A percentile compares a stretch with the other conserved stretches of the same genome.
Conservation (phyloP, 1,140 invertebrate species). For the Caerostris extrusa region DNA sequence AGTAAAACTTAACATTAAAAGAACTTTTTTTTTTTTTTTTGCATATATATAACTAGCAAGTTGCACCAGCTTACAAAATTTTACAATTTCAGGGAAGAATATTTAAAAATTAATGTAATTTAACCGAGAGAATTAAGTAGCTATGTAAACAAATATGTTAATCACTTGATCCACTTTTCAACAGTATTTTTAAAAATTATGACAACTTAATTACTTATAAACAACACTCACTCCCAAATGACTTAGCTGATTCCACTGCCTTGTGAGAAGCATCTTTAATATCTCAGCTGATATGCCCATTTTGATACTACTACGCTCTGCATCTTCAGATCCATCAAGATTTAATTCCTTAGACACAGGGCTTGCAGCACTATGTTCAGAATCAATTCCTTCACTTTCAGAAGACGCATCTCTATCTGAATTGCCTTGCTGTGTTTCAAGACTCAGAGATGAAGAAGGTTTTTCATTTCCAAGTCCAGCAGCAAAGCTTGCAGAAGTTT, state of each 20-base stretch:
- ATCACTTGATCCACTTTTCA: not conserved
- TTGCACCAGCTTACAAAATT: not conserved
- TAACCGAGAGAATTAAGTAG: too few species aligned
- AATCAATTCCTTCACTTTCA: constrained; percentile 68
- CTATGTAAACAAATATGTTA: too few species aligned
- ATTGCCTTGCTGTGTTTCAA: constrained; percentile 66
- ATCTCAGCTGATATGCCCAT: constrained; percentile 76
- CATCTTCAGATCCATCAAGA: constrained; percentile 45
- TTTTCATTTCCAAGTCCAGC: constrained; percentile 65
- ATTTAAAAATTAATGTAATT: too few species aligned
- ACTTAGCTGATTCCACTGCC: constrained; percentile 93
- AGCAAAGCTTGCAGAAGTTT: constrained; percentile 28
- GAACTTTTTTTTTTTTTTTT: too few species aligned
- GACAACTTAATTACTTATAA: not conserved
- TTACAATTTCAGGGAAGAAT: not conserved
- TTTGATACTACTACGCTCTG: constrained; percentile 44
- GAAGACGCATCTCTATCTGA: constrained; percentile 67
- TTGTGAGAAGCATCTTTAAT: constrained; percentile 90
- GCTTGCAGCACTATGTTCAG: constrained; percentile 60
- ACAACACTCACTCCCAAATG: constrained; percentile 86
- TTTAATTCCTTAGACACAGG: constrained; percentile 57
- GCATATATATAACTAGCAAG: too few species aligned
- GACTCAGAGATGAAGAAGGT: constrained; percentile 59
- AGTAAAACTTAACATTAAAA: too few species aligned
- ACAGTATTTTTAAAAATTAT: not conserved